Evolutionary conservation across 2,888 invertebrate genomes (phyloP), one percentile per base, ranked within the genome.

Genomic region (Gibbula magus): DNA sequence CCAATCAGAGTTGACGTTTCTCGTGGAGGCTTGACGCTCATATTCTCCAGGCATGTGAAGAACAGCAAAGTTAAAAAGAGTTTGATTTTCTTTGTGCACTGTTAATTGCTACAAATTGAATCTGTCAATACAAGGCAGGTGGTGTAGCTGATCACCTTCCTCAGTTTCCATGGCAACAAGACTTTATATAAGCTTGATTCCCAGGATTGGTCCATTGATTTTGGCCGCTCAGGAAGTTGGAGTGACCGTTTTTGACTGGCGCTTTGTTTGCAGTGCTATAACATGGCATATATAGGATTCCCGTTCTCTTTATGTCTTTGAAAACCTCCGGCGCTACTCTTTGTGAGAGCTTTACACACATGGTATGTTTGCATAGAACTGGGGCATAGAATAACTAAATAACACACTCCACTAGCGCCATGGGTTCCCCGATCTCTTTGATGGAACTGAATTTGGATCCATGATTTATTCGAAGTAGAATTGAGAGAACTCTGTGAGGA

Each of bases 41-140:
- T 29, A 61, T 29, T 61, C 29, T 25, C 25, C 16, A 61, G 22
- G 29, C 61, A 29, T 29, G 29, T 16, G 29, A 29, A 29, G 29
- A 25, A 61, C 7, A 25, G 25, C n/a, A 74, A 51, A 70, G 45
- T 70, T 35, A 20, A 25, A 74, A 51, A 74, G 51, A 51, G 74
- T 18, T 74, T 74, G 51, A 51, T 51, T 51, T 45, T 51, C 39
- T 74, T n/a, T 74, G 39, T 74, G 74, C 39, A 74, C 51, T 35
- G 74, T 51, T 74, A 74, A 74, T 74, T 51, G 25, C 25, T 74
- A 74, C 74, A 74, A 74, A 74, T 51, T 74, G 74, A 74, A 74
- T 74, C 74, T 74, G 74, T 74, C 74, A 74, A 51, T 74, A 74
- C 25, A 51, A 52, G 74, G 74, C 61, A 61, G 61, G 61, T 61